Conservation (phyloP, 2,888 invertebrate genomes). For the Elysia crispata region DNA sequence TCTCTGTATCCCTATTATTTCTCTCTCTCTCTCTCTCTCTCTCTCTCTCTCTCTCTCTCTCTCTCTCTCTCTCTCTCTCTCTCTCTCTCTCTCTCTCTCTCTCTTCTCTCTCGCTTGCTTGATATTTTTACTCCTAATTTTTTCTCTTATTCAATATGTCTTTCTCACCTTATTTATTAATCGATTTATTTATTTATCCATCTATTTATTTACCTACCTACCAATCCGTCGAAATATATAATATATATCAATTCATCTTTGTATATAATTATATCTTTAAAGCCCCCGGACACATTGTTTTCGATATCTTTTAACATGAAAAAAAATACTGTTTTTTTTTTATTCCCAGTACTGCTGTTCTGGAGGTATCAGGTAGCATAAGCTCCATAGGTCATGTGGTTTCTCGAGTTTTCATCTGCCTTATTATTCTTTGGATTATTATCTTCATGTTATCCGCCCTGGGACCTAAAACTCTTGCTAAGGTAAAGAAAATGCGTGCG, state of each 20-base stretch:
- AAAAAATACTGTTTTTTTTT: background rate
- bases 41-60: background rate
- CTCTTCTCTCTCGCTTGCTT: background rate
- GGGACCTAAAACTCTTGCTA: slow-evolving; percentile 36
- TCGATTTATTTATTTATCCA: background rate
- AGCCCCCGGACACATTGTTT: too few relatives aligned
- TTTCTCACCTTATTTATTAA: background rate
- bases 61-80: slow-evolving; percentile 11
- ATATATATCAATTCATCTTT: background rate
- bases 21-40: background rate
- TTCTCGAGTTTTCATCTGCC: slow-evolving; percentile 25
- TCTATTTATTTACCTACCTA: background rate
- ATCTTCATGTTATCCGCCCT: slow-evolving; percentile 34
- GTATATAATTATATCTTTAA: background rate
- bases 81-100: background rate
- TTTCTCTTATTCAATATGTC: background rate
- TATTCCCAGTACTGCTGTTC: background rate
- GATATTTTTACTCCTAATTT: background rate
- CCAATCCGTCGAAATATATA: background rate
- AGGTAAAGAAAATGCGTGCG: slow-evolving; percentile 37
- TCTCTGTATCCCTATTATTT: too few relatives aligned
- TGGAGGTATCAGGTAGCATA: slow-evolving; percentile 35
- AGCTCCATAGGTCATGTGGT: slow-evolving; percentile 42
- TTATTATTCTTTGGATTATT: slow-evolving; percentile 34
- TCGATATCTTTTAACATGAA: background rate